phyloP scores from a whole-genome alignment of 1,140 invertebrate species.

The Melitaea cinxia region DNA sequence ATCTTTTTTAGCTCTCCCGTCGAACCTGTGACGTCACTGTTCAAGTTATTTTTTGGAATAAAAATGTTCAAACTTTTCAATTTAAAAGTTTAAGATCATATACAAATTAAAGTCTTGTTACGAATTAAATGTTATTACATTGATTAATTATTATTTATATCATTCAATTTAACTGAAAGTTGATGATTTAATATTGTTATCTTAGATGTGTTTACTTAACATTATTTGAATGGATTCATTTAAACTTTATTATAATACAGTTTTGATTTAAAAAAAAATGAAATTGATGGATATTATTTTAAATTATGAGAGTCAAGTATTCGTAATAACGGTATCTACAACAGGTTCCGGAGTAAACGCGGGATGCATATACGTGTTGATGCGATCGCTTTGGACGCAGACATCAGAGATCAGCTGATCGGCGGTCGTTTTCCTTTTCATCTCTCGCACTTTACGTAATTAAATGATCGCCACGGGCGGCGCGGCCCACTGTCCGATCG shows the following conservation, averaged over 20 bases:
- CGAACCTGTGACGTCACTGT: constrained; percentile 72
- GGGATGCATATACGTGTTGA: constrained; percentile 21
- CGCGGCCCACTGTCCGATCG: constrained; percentile 7
- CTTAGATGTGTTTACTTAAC: too few relatives aligned
- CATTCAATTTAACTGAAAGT: not conserved
- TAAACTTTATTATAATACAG: not conserved
- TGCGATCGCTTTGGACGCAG: constrained; percentile 27
- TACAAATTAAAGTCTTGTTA: not conserved
- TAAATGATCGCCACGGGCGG: constrained; percentile 61
- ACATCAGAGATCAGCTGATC: constrained; percentile 67
- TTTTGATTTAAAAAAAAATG: not conserved
- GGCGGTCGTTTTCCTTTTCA: constrained; percentile 66
- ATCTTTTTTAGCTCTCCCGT: constrained; percentile 65
- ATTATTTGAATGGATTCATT: too few relatives aligned
- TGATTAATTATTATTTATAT: not conserved
- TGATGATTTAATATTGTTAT: too few relatives aligned
- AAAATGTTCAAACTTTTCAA: constrained; percentile 51
- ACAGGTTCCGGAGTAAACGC: constrained; percentile 43
- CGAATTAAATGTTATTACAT: not conserved
- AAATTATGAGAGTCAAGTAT: not conserved
- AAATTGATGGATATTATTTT: constrained; percentile 1
- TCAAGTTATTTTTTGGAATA: constrained; percentile 72
- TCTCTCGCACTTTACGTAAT: constrained; percentile 68
- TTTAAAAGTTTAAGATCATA: constrained; percentile 25
- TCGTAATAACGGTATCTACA: constrained; percentile 48